Percentiles rank a stretch among this genome's conserved stretches.
Evolutionary conservation across 2,797 vertebrate species (phyloP).

Genomic region (Acanthurus leucopareius): DNA sequence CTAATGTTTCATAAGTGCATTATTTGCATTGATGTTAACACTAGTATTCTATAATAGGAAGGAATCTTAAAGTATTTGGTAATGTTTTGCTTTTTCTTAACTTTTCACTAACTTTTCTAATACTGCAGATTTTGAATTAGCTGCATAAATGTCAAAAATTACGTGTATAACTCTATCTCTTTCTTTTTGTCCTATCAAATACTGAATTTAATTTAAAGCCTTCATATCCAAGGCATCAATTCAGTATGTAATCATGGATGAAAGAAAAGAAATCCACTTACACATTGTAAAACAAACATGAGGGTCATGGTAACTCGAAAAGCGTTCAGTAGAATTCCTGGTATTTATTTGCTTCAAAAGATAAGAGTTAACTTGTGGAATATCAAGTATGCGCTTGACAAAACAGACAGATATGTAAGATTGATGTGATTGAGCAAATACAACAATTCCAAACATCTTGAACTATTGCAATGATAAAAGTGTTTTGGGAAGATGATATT

Average conservation of each 20-base stretch:
- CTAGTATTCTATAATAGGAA: neutral
- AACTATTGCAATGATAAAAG: neutral
- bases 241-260: neutral
- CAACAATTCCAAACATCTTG: neutral
- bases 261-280: neutral
- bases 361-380: neutral
- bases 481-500: neutral
- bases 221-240: neutral
- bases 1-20: neutral
- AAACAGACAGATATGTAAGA: neutral
- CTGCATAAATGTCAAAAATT: neutral
- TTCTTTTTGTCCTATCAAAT: neutral
- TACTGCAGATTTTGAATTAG: neutral
- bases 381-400: neutral
- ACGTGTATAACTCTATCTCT: neutral
- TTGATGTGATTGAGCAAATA: neutral
- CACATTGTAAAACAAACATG: slow-evolving; percentile 5
- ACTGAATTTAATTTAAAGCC: neutral
- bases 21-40: neutral
- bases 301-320: neutral
- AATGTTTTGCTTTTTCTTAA: too few relatives aligned
- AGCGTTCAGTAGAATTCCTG: neutral
- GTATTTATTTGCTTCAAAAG: slow-evolving; percentile 10
- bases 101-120: neutral
- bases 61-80: too few relatives aligned